phyloP scores from a whole-genome alignment of 2,113 vertebrate genomes.

The Urocitellus parryii region DNA sequence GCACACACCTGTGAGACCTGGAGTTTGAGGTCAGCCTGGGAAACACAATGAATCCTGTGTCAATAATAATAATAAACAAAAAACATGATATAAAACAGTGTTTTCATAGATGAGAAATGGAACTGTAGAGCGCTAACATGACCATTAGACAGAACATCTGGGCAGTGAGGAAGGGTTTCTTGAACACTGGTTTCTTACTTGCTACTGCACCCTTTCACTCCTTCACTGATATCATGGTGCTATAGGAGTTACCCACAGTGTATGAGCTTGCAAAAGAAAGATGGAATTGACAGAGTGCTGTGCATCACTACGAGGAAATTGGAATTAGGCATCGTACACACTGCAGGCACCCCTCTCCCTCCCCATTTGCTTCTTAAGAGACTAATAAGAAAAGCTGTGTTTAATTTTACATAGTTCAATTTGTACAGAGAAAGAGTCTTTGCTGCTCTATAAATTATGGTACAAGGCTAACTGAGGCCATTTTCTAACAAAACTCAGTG shows the following conservation, averaged over 20 bases:
- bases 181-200: neutral
- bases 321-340: neutral
- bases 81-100: neutral
- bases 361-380: neutral
- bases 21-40: neutral
- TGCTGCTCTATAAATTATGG: constrained; percentile 15
- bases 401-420: neutral
- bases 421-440: neutral
- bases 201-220: neutral
- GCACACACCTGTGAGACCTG: neutral
- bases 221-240: neutral
- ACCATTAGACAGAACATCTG: fast-evolving
- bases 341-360: neutral
- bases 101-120: neutral
- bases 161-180: neutral
- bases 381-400: constrained; percentile 5
- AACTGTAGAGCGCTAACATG: neutral
- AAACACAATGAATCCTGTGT: neutral
- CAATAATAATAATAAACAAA: neutral
- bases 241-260: neutral
- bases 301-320: neutral
- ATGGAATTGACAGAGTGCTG: neutral
- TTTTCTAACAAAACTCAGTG: constrained; percentile 34
- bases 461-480: neutral
- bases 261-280: neutral